A percentile compares a stretch with the other conserved stretches of the same genome.
Conservation (phyloP, 2,113 vertebrate species). For the Zosterops borbonicus region DNA sequence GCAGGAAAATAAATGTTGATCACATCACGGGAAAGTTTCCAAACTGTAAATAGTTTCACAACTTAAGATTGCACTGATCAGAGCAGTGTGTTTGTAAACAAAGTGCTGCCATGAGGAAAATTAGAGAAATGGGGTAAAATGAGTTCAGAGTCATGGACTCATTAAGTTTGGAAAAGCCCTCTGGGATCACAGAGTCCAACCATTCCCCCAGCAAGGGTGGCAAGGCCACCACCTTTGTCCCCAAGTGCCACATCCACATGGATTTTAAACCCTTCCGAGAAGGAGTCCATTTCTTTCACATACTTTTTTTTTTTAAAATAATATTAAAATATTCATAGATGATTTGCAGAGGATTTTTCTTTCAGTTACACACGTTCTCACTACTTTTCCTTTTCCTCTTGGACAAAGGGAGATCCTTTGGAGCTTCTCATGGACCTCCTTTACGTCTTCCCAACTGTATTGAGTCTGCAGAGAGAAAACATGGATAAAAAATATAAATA, state of each 20-base stretch:
- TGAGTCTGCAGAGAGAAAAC: background rate
- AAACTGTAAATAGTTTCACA: background rate
- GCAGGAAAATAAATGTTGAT: background rate
- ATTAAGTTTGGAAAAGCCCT: background rate
- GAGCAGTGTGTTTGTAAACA: background rate
- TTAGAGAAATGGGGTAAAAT: background rate
- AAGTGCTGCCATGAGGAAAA: background rate
- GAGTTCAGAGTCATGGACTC: background rate
- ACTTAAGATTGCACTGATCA: background rate
- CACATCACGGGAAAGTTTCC: background rate
- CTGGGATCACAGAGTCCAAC: background rate
- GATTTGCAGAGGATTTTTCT: background rate
- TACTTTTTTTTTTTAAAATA: too few species aligned
- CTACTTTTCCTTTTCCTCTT: background rate
- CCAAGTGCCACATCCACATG: background rate
- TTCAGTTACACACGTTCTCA: background rate
- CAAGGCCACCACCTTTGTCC: background rate
- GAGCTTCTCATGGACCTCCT: background rate
- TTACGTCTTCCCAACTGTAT: background rate
- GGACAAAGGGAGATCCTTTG: background rate
- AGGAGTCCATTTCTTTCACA: background rate
- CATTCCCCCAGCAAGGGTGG: background rate
- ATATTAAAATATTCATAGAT: background rate
- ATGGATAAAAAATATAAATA: too few species aligned
- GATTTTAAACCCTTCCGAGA: background rate